Evolutionary conservation across 2,888 invertebrate genomes (phyloP).

Genomic region (Drosophila mimica): DNA sequence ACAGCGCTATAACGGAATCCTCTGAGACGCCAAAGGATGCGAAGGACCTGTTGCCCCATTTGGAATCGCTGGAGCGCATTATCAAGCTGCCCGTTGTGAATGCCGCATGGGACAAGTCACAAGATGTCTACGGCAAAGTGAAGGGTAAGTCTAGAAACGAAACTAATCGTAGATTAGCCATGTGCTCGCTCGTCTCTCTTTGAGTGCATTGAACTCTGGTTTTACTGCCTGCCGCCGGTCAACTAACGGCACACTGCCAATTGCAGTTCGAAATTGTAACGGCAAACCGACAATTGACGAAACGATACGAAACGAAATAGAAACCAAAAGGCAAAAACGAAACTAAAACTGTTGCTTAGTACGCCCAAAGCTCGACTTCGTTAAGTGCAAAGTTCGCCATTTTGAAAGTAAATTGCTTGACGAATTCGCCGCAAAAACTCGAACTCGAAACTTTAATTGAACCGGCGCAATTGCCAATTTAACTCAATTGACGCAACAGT

Average conservation of each 20-base stretch:
- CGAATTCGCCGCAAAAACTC: constrained; percentile 62
- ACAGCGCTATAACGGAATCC: constrained; percentile 26
- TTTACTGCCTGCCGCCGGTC: constrained; percentile 11
- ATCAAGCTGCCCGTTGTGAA: constrained; percentile 87
- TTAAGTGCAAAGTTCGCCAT: constrained; percentile 69
- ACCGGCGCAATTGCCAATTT: constrained; percentile 73
- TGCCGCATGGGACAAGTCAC: constrained; percentile 87
- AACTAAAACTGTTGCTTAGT: constrained; percentile 62
- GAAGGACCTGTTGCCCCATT: constrained; percentile 84
- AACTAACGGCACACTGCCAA: constrained; percentile 59
- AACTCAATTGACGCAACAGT: constrained; percentile 70
- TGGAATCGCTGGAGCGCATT: constrained; percentile 87
- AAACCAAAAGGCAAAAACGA: constrained; percentile 31
- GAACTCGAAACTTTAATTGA: constrained; percentile 63
- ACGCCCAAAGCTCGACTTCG: constrained; percentile 11
- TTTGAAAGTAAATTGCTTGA: constrained; percentile 57
- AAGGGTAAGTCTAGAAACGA: constrained; percentile 85
- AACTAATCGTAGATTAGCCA: constrained; percentile 25
- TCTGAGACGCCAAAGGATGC: constrained; percentile 77
- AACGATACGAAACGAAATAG: constrained; percentile 36
- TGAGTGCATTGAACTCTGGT: constrained; percentile 64
- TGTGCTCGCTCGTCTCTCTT: constrained; percentile 21
- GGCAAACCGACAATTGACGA: constrained; percentile 27
- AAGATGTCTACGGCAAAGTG: constrained; percentile 87
- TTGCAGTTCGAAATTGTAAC: constrained; percentile 46